These are phyloP conservation scores for Plutella xylostella DNA, from an alignment of 2,888 invertebrate species.

Conservation along the genomic window DNA sequence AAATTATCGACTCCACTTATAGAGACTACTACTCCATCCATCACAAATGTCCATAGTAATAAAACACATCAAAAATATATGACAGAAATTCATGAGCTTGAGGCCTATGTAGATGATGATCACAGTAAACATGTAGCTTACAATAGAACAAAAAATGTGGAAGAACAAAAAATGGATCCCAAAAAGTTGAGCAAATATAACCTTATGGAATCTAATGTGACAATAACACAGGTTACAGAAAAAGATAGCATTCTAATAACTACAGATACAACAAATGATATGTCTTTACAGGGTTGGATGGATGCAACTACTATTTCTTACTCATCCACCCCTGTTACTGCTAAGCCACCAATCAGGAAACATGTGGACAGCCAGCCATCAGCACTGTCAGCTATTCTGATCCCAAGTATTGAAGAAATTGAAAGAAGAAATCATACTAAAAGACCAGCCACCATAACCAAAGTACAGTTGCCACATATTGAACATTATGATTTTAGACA, in stretches of 20 bases:
- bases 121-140: conserved; percentile 53
- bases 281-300: conserved; percentile 51
- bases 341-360: conserved; percentile 41
- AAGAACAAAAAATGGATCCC: conserved; percentile 50
- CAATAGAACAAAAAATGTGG: conserved; percentile 54
- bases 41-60: conserved; percentile 33
- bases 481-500: conserved; percentile 41
- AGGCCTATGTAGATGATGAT: conserved; percentile 49
- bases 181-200: conserved; percentile 51
- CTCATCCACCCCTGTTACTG: conserved; percentile 29
- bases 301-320: conserved; percentile 44
- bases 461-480: conserved; percentile 51
- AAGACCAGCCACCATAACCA: conserved; percentile 54
- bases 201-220: conserved; percentile 56
- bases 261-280: conserved; percentile 56
- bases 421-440: conserved; percentile 36
- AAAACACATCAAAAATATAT: conserved; percentile 49
- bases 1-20: conserved; percentile 21
- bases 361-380: conserved; percentile 47
- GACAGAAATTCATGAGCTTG: conserved; percentile 56
- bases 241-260: conserved; percentile 55
- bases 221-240: conserved; percentile 54
- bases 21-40: conserved; percentile 21
- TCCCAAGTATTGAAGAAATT: conserved; percentile 64
- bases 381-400: conserved; percentile 72